Percentiles rank a stretch among this genome's conserved stretches.
Conservation (phyloP, 2,888 invertebrate genomes). For the Heteropelma amictum region DNA sequence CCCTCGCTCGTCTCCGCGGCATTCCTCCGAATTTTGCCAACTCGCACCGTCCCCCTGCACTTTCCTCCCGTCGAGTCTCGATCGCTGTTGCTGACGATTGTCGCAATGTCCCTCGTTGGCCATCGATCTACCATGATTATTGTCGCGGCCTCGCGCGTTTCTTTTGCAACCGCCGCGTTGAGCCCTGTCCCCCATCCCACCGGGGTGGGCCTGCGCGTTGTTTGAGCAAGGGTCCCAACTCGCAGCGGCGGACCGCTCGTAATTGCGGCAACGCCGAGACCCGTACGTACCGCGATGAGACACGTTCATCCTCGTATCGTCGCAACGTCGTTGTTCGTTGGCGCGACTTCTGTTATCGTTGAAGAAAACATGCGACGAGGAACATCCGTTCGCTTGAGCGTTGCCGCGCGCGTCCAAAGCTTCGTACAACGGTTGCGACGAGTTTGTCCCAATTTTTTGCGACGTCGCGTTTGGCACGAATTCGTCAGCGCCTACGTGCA, state of each 20-base stretch:
- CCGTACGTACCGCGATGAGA: constrained; percentile 40
- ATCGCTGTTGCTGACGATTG: constrained; percentile 50
- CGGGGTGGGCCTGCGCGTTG: constrained; percentile 2
- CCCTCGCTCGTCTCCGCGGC: background rate
- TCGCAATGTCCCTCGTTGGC: constrained; percentile 62
- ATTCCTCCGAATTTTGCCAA: constrained; percentile 40
- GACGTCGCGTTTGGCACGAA: constrained; percentile 79
- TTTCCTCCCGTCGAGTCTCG: constrained; percentile 38
- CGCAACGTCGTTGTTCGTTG: constrained; percentile 50
- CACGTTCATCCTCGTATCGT: constrained; percentile 52
- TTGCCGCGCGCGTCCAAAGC: constrained; percentile 29
- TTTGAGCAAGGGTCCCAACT: constrained; percentile 1
- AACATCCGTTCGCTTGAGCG: constrained; percentile 14
- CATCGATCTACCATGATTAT: constrained; percentile 62
- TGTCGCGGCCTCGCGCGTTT: constrained; percentile 40
- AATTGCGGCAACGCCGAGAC: constrained; percentile 50
- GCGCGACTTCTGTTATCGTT: constrained; percentile 54
- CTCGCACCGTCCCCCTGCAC: constrained; percentile 34
- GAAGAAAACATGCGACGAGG: constrained; percentile 54
- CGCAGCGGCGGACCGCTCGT: constrained; percentile 40
- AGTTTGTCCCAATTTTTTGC: constrained; percentile 23
- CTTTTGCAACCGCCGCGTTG: constrained; percentile 32
- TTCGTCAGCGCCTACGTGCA: constrained; percentile 81
- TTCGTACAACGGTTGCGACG: constrained; percentile 26
- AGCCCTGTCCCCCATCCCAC: constrained; percentile 32